These are phyloP conservation scores for Cinara cedri DNA, from an alignment of 2,888 invertebrate species.

Conservation along the genomic window DNA sequence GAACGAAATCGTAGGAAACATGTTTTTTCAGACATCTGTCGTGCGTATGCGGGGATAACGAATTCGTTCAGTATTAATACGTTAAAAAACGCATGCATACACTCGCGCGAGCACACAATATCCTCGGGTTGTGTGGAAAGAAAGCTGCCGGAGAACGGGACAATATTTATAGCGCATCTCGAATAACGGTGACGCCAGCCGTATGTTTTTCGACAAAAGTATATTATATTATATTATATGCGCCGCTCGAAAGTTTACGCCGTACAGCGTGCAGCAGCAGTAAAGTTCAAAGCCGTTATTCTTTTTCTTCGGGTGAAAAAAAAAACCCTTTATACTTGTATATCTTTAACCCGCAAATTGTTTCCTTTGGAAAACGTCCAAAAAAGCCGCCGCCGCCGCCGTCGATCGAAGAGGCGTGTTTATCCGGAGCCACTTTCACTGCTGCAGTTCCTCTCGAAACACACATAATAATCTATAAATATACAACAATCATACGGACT, in stretches of 20 bases:
- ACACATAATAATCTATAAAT: constrained; percentile 50
- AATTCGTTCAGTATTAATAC: neutral
- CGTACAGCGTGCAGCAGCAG: no score
- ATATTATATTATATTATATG: no score
- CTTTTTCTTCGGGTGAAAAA: neutral
- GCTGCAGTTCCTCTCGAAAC: constrained; percentile 47
- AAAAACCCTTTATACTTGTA: neutral
- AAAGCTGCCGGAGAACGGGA: neutral
- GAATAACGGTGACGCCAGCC: constrained; percentile 18
- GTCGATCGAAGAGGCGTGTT: constrained; percentile 52
- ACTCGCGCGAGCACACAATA: constrained; percentile 7
- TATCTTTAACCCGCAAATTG: constrained; percentile 44
- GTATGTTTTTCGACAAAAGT: constrained; percentile 39
- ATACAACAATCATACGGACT: constrained; percentile 24
- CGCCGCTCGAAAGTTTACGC: constrained; percentile 23
- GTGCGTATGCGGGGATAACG: constrained; percentile 4
- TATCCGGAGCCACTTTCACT: constrained; percentile 40
- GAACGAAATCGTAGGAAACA: no score
- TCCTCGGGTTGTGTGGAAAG: neutral
- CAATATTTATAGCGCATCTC: constrained; percentile 26
- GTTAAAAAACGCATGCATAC: no score
- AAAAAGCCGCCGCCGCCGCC: neutral
- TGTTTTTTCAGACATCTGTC: constrained; percentile 19
- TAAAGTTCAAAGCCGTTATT: constrained; percentile 40
- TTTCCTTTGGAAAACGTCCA: constrained; percentile 51